Evolutionary conservation across 2,113 vertebrate species (phyloP), one percentile per base, ranked within the genome.

Genomic region (Rhodinocichla rosea): DNA sequence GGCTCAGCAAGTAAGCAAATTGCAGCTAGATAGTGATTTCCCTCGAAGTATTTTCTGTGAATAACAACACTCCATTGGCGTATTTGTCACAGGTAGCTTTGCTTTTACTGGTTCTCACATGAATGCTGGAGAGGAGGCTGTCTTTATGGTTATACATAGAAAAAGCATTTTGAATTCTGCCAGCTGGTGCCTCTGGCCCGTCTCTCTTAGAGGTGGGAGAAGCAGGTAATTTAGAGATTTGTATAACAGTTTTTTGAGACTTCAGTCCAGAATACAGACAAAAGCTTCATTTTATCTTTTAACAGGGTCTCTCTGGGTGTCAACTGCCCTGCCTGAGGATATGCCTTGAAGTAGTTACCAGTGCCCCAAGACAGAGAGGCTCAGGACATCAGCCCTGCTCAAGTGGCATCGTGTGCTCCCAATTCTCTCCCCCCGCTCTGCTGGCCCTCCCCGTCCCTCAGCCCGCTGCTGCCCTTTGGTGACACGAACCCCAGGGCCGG

Each of bases 1-100:
- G 37, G 55, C 84, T 84, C 55, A 92, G 44, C 27, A 60, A 96
- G 81, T 32, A 79, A 90, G 76, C 24, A 87, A 89, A 91, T 78
- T 71, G 80, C 83, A 69, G 47, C n/a, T 45, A 59, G 84, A 55
- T 24, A 47, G 57, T 5, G 22, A 90, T 88, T 95, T 89, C 16
- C 42, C 49, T 80, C 0, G 0, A 83, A 93, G 57, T 62, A 67
- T 16, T 49, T 78, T 11, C 83, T 81, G 49, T 5, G 10, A 57
- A 42, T 56, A 87, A 53, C 47, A 65, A 24, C 9, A 32, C 6
- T 86, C 55, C 28, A 83, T 69, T 37, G 45, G 26, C 0, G 0
- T 40, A 19, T 53, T 62, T 82, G 24, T 40, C 37, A 42, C 13
- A 71, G 39, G 22, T 47, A 62, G 45, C 22, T 89, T 86, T 84